Conservation (phyloP, 2,113 vertebrate genomes). For the Labrus mixtus region DNA sequence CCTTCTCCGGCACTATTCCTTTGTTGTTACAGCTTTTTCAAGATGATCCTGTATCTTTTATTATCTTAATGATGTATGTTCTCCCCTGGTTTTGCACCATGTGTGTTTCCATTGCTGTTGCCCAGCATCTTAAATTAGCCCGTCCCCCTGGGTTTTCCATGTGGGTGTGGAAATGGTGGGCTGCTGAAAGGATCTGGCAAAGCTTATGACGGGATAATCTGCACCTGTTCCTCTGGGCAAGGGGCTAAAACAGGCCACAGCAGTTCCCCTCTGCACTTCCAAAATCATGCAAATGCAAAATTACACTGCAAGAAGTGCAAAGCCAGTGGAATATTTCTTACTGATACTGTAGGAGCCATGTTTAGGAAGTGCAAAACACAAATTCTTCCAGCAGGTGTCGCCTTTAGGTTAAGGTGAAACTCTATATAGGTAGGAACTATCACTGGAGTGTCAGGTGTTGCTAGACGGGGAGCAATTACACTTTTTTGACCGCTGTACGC, state of each 20-base stretch:
- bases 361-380: too few relatives aligned
- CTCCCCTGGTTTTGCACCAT: conserved; percentile 38
- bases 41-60: conserved; percentile 32
- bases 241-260: conserved; percentile 72
- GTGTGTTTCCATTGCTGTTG: conserved; percentile 63
- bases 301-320: conserved; percentile 18
- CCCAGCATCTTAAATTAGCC: conserved; percentile 76
- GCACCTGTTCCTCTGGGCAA: conserved; percentile 80
- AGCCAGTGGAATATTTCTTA: conserved; percentile 1
- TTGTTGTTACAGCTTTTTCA: conserved; percentile 9
- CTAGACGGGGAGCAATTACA: too few relatives aligned
- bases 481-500: too few relatives aligned
- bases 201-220: conserved; percentile 78
- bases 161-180: conserved; percentile 74
- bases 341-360: too few relatives aligned
- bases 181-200: conserved; percentile 76
- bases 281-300: conserved; percentile 50
- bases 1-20: neutral
- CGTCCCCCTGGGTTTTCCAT: conserved; percentile 70
- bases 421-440: too few relatives aligned
- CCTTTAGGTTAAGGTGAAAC: too few relatives aligned
- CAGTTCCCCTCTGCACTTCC: conserved; percentile 39
- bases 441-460: too few relatives aligned
- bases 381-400: too few relatives aligned
- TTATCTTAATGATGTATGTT: conserved; percentile 35